These are phyloP conservation scores for Anastrepha ludens DNA, from an alignment of 1,140 invertebrate species.

Conservation along the genomic window DNA sequence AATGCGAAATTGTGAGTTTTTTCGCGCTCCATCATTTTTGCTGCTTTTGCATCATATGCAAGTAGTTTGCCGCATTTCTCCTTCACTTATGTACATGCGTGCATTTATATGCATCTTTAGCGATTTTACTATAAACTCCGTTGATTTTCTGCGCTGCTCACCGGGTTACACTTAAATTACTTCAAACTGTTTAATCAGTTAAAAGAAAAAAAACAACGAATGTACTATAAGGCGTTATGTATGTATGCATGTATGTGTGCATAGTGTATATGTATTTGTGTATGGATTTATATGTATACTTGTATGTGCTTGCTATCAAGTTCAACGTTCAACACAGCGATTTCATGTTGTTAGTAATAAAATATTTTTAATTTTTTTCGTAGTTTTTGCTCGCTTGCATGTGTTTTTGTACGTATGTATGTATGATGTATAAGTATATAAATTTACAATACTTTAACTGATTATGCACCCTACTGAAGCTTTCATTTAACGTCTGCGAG, in stretches of 20 bases:
- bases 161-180: constrained; percentile 1
- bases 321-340: constrained; percentile 16
- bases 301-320: background rate
- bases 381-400: background rate
- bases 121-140: constrained; percentile 2
- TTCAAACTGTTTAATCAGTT: background rate
- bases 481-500: background rate
- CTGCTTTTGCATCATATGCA: too few relatives aligned
- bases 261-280: background rate
- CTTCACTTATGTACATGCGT: too few relatives aligned
- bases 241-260: background rate
- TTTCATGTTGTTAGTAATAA: background rate
- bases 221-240: background rate
- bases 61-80: too few relatives aligned
- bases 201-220: background rate
- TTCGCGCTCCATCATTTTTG: too few relatives aligned
- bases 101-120: background rate
- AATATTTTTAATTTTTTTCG: background rate
- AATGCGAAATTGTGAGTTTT: too few relatives aligned
- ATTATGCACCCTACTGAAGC: constrained; percentile 30
- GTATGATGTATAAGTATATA: background rate
- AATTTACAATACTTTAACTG: background rate
- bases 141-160: background rate
- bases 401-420: background rate
- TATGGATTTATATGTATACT: background rate